Evolutionary conservation across 2,797 vertebrate species (phyloP).

Genomic region (Schizopygopsis malacanthus): DNA sequence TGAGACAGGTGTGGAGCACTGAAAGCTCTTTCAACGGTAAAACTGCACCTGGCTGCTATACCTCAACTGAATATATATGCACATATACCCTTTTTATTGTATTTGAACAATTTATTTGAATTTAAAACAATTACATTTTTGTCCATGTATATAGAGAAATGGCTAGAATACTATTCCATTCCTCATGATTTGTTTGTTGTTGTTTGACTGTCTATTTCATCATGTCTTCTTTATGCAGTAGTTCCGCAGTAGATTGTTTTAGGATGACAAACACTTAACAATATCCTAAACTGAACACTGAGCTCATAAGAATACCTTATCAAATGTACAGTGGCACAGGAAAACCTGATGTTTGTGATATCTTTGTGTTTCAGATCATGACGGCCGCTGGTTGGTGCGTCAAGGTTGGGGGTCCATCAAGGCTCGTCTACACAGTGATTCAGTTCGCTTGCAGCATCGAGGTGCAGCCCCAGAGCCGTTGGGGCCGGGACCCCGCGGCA

Average conservation of each 20-base stretch:
- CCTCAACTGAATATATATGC: background rate
- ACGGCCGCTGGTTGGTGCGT: conserved; percentile 80
- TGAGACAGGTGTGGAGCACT: conserved; percentile 70
- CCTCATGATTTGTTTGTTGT: background rate
- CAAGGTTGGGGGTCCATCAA: conserved; percentile 83
- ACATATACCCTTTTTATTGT: background rate
- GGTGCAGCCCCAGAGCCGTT: conserved; percentile 69
- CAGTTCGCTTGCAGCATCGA: conserved; percentile 70
- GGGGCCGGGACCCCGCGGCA: conserved; percentile 71
- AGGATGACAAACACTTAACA: background rate
- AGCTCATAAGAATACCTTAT: background rate
- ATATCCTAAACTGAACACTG: background rate
- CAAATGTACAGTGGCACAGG: background rate
- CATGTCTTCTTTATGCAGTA: background rate
- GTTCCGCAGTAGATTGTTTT: background rate
- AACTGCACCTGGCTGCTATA: background rate
- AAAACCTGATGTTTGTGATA: background rate
- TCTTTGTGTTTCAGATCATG: conserved; percentile 79
- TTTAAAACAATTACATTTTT: background rate
- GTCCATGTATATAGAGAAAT: background rate
- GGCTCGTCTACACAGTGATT: conserved; percentile 74
- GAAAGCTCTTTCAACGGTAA: conserved; percentile 53
- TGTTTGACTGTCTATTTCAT: background rate
- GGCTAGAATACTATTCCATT: background rate
- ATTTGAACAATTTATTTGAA: background rate